Percentiles rank a stretch among this genome's conserved stretches.
These are phyloP conservation scores for Camponotus pennsylvanicus DNA, from an alignment of 1,140 invertebrate species.

Conservation along the genomic window DNA sequence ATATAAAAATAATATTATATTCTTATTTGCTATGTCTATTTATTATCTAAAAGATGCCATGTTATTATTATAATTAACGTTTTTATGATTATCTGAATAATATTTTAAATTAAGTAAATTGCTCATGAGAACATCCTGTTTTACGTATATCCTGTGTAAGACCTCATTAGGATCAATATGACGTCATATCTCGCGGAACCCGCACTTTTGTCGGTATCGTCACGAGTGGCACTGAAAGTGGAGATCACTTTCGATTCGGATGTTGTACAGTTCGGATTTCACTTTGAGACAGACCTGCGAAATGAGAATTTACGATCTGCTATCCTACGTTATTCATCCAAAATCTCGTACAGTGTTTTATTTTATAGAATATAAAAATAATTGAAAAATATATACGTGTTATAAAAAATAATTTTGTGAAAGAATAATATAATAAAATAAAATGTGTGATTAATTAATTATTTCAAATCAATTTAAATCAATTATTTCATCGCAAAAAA, in stretches of 20 bases:
- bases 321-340: neutral
- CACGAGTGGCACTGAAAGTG: conserved; percentile 40
- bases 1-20: conserved; percentile 8
- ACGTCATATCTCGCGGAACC: conserved; percentile 73
- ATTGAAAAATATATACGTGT: neutral
- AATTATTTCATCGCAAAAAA: neutral
- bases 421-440: neutral
- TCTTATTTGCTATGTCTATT: neutral
- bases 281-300: neutral
- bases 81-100: conserved; percentile 53
- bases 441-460: neutral
- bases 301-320: neutral
- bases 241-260: conserved; percentile 32
- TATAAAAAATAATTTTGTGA: neutral
- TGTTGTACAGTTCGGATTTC: neutral
- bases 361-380: neutral
- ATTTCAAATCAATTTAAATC: neutral
- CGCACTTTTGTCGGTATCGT: conserved; percentile 49
- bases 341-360: conserved; percentile 11
- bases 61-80: neutral
- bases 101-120: conserved; percentile 61
- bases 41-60: neutral
- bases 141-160: conserved; percentile 78
- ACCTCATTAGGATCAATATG: conserved; percentile 57
- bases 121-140: conserved; percentile 80